phyloP scores from a whole-genome alignment of 1,140 invertebrate species.

The Rhyacophila brunnea region DNA sequence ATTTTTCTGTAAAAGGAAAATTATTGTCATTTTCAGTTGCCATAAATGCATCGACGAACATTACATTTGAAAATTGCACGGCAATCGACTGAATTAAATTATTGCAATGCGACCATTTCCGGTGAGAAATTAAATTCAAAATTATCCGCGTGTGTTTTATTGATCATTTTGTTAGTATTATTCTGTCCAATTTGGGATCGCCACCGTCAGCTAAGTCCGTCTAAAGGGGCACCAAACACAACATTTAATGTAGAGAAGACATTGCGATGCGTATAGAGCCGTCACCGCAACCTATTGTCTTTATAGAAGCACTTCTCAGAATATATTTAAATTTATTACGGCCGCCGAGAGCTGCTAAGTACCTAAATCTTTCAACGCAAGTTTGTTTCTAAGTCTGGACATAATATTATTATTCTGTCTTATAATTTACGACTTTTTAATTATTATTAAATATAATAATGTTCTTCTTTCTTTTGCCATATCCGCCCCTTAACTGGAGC shows the following conservation, averaged over 20 bases:
- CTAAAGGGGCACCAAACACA: background rate
- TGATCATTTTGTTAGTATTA: background rate
- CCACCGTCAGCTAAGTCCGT: background rate
- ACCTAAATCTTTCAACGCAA: slow-evolving; percentile 29
- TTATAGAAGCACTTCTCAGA: slow-evolving; percentile 29
- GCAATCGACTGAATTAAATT: no score
- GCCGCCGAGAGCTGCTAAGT: slow-evolving; percentile 1
- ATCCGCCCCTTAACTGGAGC: no score
- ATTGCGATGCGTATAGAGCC: slow-evolving; percentile 28
- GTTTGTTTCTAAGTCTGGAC: no score
- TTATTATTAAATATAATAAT: no score
- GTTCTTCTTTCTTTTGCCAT: no score
- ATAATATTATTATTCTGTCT: no score
- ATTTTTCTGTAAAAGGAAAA: no score
- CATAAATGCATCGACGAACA: no score
- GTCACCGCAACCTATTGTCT: slow-evolving; percentile 31
- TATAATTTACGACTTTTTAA: no score
- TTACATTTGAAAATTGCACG: no score
- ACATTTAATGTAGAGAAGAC: slow-evolving; percentile 1
- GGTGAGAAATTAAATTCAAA: no score
- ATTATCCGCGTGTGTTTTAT: background rate
- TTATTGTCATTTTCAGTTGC: no score
- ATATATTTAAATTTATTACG: slow-evolving; percentile 35
- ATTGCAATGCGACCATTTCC: background rate
- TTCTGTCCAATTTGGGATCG: background rate